A percentile compares a stretch with the other conserved stretches of the same genome.
Conservation (phyloP, 1,140 invertebrate genomes). For the Physella acuta region DNA sequence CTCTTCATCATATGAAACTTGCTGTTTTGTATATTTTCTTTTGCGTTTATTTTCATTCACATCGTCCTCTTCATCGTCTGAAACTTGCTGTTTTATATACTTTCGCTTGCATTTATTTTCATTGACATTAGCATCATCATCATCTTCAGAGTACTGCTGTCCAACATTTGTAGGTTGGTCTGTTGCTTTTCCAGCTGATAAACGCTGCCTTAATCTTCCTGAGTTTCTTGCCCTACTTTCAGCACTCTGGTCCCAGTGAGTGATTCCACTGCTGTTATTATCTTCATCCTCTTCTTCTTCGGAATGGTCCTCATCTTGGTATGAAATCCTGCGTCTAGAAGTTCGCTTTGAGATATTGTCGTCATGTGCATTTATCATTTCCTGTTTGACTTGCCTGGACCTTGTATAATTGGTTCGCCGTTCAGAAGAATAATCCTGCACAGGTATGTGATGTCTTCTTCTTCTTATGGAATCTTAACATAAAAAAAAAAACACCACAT, state of each 20-base stretch:
- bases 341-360: neutral
- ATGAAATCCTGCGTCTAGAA: neutral
- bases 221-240: neutral
- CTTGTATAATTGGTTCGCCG: neutral
- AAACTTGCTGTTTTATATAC: neutral
- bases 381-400: constrained; percentile 6
- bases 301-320: constrained; percentile 12
- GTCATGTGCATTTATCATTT: constrained; percentile 11
- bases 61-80: constrained; percentile 18
- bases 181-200: too few relatives aligned
- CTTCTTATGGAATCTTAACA: constrained; percentile 11
- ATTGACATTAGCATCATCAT: too few relatives aligned
- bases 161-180: too few relatives aligned
- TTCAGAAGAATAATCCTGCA: constrained; percentile 7
- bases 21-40: neutral
- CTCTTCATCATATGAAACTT: constrained; percentile 14
- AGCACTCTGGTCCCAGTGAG: neutral
- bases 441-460: neutral
- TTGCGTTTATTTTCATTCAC: constrained; percentile 1
- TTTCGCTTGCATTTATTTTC: too few relatives aligned
- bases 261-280: neutral
- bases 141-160: too few relatives aligned
- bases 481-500: too few relatives aligned
- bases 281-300: constrained; percentile 19
- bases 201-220: too few relatives aligned